phyloP scores from a whole-genome alignment of 2,113 vertebrate genomes.

The Paratilapia polleni region DNA sequence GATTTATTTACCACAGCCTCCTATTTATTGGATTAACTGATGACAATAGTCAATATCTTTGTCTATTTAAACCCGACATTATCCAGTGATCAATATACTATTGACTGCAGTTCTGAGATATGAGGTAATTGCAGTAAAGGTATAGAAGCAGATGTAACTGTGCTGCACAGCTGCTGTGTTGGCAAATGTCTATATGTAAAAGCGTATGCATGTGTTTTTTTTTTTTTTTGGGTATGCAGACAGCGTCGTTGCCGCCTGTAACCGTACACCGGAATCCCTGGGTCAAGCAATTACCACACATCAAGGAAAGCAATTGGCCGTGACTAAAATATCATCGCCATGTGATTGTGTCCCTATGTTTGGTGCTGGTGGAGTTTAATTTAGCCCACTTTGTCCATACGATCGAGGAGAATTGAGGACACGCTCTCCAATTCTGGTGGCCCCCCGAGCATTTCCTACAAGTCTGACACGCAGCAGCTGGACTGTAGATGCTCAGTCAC shows the following conservation, averaged over 20 bases:
- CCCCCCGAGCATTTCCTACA: slow-evolving; percentile 63
- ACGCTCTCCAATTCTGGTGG: slow-evolving; percentile 68
- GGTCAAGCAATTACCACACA: slow-evolving; percentile 82
- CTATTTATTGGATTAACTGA: slow-evolving; percentile 43
- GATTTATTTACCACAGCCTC: slow-evolving; percentile 18
- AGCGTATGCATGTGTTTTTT: slow-evolving; percentile 31
- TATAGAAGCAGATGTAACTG: slow-evolving; percentile 3
- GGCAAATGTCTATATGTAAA: slow-evolving; percentile 12
- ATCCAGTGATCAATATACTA: slow-evolving; percentile 37
- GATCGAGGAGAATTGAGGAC: slow-evolving; percentile 73
- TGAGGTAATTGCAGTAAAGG: slow-evolving; percentile 17
- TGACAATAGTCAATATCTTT: slow-evolving; percentile 51
- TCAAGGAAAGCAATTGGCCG: slow-evolving; percentile 79
- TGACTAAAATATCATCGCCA: slow-evolving; percentile 78
- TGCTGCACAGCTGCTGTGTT: not conserved
- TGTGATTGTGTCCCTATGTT: slow-evolving; percentile 74
- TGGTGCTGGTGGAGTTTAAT: slow-evolving; percentile 65
- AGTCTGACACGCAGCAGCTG: slow-evolving; percentile 52
- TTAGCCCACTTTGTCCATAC: slow-evolving; percentile 78
- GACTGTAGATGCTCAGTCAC: slow-evolving; percentile 52
- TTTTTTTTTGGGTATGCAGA: slow-evolving; percentile 72
- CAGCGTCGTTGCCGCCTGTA: slow-evolving; percentile 35
- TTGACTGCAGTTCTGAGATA: slow-evolving; percentile 32
- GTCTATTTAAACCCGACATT: slow-evolving; percentile 29
- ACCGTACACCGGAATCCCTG: slow-evolving; percentile 40